Evolutionary conservation across 2,113 vertebrate species (phyloP).

Genomic region (Pyxicephalus adspersus): DNA sequence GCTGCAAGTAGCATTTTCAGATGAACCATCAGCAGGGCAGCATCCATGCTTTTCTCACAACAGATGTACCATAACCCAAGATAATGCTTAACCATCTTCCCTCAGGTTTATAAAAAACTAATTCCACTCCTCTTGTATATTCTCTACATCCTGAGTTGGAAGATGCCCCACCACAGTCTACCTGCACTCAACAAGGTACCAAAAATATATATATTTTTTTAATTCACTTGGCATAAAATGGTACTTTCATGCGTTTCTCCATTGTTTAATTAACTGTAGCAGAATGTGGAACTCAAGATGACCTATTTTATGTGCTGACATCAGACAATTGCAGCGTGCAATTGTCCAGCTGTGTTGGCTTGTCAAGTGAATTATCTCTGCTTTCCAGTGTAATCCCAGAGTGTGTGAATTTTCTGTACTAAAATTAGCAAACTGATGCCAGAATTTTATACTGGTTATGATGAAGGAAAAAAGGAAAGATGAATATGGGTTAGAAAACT

Average conservation of each 20-base stretch:
- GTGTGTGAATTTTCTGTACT: neutral
- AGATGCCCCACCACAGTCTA: too few relatives aligned
- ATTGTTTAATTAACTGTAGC: constrained; percentile 43
- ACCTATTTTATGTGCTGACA: constrained; percentile 49
- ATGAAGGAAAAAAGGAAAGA: neutral
- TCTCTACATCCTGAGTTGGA: too few relatives aligned
- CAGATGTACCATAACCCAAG: too few relatives aligned
- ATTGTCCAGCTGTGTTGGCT: constrained; percentile 26
- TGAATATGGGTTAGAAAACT: constrained; percentile 67
- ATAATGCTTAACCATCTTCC: too few relatives aligned
- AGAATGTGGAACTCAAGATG: constrained; percentile 50
- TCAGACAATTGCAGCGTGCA: constrained; percentile 41
- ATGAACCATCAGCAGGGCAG: too few relatives aligned
- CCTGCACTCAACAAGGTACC: too few relatives aligned
- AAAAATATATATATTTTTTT: neutral
- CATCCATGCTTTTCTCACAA: too few relatives aligned
- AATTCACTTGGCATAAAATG: constrained; percentile 22
- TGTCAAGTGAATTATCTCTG: constrained; percentile 43
- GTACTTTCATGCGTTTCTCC: constrained; percentile 16
- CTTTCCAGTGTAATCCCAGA: neutral
- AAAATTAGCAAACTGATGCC: neutral
- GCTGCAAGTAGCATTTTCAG: too few relatives aligned
- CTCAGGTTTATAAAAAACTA: too few relatives aligned
- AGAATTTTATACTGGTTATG: neutral
- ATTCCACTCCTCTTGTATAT: too few relatives aligned